These are phyloP conservation scores for Diarsia brunnea DNA, from an alignment of 2,888 invertebrate genomes.

Conservation along the genomic window DNA sequence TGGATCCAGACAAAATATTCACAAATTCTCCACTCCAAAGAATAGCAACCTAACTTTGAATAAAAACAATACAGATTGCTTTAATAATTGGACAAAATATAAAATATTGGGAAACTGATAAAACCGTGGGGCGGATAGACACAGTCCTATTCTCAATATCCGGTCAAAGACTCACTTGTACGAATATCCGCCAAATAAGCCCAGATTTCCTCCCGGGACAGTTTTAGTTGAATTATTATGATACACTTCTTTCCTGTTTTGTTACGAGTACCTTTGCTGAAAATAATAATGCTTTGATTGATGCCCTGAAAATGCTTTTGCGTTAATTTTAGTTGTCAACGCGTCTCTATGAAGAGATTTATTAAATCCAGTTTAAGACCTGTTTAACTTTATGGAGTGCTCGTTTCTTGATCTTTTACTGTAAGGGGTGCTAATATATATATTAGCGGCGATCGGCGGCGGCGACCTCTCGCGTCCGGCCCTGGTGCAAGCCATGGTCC, in stretches of 20 bases:
- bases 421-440: too few species aligned
- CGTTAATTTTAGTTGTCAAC: background rate
- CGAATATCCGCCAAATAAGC: conserved; percentile 26
- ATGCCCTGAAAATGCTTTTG: background rate
- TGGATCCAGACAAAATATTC: background rate
- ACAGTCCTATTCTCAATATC: conserved; percentile 49
- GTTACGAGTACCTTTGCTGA: background rate
- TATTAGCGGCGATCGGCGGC: too few species aligned
- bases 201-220: conserved; percentile 1
- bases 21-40: background rate
- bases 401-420: background rate
- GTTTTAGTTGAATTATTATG: conserved; percentile 39
- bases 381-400: background rate
- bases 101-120: conserved; percentile 14
- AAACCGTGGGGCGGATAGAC: background rate
- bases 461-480: too few species aligned
- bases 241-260: background rate
- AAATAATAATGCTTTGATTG: background rate
- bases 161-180: conserved; percentile 34
- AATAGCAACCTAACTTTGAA: background rate
- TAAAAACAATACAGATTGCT: conserved; percentile 12
- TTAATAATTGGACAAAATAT: conserved; percentile 25
- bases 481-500: too few species aligned
- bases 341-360: background rate
- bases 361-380: background rate